Evolutionary conservation across 2,888 invertebrate species (phyloP).

Genomic region (Silvanus unidentatus): DNA sequence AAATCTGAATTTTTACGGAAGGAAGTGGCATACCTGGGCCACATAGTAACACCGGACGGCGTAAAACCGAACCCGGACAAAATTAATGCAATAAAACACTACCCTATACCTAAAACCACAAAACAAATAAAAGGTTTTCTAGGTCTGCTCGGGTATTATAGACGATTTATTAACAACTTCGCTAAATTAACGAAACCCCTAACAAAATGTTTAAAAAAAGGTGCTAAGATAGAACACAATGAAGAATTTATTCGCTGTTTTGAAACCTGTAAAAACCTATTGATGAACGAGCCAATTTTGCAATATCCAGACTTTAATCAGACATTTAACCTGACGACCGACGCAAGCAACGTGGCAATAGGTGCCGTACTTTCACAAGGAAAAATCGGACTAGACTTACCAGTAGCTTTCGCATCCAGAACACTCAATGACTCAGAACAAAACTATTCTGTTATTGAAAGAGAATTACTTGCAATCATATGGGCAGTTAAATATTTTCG

Average conservation of each 20-base stretch:
- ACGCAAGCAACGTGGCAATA: conserved; percentile 16
- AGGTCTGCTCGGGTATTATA: conserved; percentile 22
- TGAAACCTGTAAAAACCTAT: conserved; percentile 11
- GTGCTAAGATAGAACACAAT: conserved; percentile 13
- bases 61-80: conserved; percentile 32
- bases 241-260: conserved; percentile 11
- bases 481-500: conserved; percentile 12
- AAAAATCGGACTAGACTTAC: conserved; percentile 11
- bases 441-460: conserved; percentile 16
- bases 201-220: conserved; percentile 5
- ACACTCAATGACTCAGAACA: conserved; percentile 15
- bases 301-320: conserved; percentile 18
- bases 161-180: conserved; percentile 11
- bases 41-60: conserved; percentile 28
- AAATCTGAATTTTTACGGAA: conserved; percentile 7
- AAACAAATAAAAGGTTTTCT: conserved; percentile 28
- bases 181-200: conserved; percentile 11
- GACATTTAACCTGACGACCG: conserved; percentile 18
- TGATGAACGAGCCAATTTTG: conserved; percentile 12
- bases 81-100: conserved; percentile 22
- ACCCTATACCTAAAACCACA: conserved; percentile 23
- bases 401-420: conserved; percentile 18
- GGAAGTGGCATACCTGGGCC: conserved; percentile 31
- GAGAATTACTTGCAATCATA: conserved; percentile 15
- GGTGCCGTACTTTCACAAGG: conserved; percentile 18